Percentiles rank a stretch among this genome's conserved stretches.
Conservation (phyloP, 37 sponge, comb jelly and placozoan genomes). For the Beroe forskalii region DNA sequence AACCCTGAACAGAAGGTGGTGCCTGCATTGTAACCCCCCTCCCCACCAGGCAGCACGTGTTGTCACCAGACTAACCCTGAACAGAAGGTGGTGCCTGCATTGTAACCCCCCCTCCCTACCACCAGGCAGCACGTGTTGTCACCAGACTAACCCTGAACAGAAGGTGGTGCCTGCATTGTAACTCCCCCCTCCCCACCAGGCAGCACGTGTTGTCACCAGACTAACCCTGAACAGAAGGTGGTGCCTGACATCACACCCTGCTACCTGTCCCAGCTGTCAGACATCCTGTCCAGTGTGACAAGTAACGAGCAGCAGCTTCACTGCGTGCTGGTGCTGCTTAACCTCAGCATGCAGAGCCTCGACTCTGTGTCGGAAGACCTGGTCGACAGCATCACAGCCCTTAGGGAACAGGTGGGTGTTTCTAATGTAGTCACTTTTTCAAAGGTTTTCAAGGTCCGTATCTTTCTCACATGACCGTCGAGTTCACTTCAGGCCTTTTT, state of each 20-base stretch:
- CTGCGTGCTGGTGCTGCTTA: conserved; percentile 14
- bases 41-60: no score
- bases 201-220: conserved; percentile 44
- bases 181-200: background rate
- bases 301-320: conserved; percentile 2
- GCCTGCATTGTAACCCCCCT: no score
- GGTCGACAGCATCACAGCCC: background rate
- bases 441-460: background rate
- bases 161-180: no score
- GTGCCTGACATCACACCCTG: background rate
- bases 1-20: no score
- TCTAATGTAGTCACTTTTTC: no score
- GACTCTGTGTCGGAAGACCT: background rate
- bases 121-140: no score
- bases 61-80: no score
- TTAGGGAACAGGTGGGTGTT: conserved; percentile 17
- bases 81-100: no score
- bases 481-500: no score
- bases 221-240: background rate
- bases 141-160: no score
- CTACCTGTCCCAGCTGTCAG: conserved; percentile 16
- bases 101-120: no score
- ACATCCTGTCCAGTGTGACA: conserved; percentile 35
- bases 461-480: no score
- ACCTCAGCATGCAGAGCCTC: conserved; percentile 46